Conservation (phyloP, 2,888 invertebrate species). For the Crematogaster levior region DNA sequence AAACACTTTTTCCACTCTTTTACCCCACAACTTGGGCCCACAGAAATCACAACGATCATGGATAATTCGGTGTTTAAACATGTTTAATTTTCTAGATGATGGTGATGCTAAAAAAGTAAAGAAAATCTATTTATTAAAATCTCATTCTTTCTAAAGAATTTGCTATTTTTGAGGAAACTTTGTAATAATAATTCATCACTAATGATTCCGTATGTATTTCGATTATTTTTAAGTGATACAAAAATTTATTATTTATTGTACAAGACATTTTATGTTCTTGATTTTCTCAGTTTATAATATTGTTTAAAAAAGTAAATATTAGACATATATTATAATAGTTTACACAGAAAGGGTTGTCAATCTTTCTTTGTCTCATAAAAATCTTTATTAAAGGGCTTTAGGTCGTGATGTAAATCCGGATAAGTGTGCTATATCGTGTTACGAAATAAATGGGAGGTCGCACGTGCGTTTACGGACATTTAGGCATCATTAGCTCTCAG, state of each 20-base stretch:
- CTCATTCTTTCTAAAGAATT: neutral
- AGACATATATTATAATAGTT: neutral
- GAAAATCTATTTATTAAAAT: neutral
- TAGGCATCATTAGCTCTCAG: conserved; percentile 67
- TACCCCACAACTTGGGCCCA: conserved; percentile 41
- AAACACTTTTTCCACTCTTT: conserved; percentile 58
- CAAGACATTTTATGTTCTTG: neutral
- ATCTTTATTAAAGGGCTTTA: conserved; percentile 7
- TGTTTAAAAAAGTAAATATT: neutral
- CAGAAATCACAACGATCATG: conserved; percentile 38
- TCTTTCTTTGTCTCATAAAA: neutral
- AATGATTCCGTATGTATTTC: neutral
- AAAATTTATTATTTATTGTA: neutral
- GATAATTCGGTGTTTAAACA: conserved; percentile 26
- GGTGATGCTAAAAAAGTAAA: neutral
- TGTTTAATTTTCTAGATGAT: neutral
- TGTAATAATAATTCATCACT: neutral
- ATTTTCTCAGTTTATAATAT: neutral
- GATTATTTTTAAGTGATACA: neutral
- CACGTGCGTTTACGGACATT: conserved; percentile 71
- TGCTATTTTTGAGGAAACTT: neutral
- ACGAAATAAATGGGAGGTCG: conserved; percentile 59
- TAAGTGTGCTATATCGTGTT: conserved; percentile 61
- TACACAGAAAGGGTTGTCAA: neutral
- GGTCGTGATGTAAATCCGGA: conserved; percentile 5